Percentiles rank a stretch among this genome's conserved stretches.
These are phyloP conservation scores for Gopherus evgoodei DNA, from an alignment of 2,113 vertebrate species.

Conservation along the genomic window DNA sequence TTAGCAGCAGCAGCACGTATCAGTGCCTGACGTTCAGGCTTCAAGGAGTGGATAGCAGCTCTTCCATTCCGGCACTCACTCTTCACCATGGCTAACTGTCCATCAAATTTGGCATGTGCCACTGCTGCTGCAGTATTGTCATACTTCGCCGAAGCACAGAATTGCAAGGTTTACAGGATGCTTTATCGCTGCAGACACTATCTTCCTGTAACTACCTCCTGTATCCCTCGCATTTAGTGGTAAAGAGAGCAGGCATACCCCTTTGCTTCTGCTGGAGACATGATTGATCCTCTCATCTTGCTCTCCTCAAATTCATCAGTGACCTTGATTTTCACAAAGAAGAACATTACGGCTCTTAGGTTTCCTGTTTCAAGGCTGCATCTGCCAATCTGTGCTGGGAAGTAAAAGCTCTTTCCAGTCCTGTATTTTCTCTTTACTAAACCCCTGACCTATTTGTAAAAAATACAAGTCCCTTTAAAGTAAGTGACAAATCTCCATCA, in stretches of 20 bases:
- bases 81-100: constrained; percentile 14
- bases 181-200: constrained; percentile 33
- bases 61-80: neutral
- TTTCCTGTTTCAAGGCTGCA: constrained; percentile 11
- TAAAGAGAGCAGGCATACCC: neutral
- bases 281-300: neutral
- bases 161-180: constrained; percentile 52
- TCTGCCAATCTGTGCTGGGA: neutral
- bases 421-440: constrained; percentile 19
- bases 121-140: neutral
- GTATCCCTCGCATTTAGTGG: neutral
- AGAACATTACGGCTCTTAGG: neutral
- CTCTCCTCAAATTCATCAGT: neutral
- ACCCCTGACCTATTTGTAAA: neutral
- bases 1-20: constrained; percentile 21
- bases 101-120: neutral
- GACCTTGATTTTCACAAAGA: constrained; percentile 22
- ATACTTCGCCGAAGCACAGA: constrained; percentile 10
- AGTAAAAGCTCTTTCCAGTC: neutral
- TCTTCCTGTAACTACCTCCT: neutral
- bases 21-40: neutral
- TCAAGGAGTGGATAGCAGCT: constrained; percentile 14
- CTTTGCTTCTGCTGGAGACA: neutral
- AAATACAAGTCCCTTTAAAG: neutral
- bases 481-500: neutral